Base-by-base conservation (phyloP, 2,113 vertebrate genomes). In the Prochilodus magdalenae region DNA sequence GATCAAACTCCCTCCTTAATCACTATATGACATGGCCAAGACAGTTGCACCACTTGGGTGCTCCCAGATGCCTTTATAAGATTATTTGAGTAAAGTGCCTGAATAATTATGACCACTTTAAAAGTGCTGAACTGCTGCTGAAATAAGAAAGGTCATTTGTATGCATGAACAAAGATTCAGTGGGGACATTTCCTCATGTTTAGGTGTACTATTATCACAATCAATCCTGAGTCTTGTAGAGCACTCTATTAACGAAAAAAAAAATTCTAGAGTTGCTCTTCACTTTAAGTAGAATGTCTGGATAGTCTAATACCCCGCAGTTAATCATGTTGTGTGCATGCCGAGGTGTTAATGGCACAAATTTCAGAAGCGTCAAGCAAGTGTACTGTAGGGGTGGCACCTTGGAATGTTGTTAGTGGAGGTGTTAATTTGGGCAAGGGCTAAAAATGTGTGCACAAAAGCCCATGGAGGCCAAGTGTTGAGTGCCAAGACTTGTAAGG, bases 341-440 rank as follows among this genome's bases (percentile, higher is more conserved):
- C 20, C 69, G 53, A 69, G 85, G 85, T 83, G 85, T 86, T 83
- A 86, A 84, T 84, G 26, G n/a, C 53, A 15, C 26, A 44, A 86
- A 47, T 63, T 44, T 77, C 75, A 70, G 55, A 70, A 81, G 74
- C 75, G 59, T 55, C 27, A 65, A 81, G 72, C 73, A 62, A 67
- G 71, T 81, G 40, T 62, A 70, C 76, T 22, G 22, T 24, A 75
- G 22, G 57, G 62, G 63, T 77, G 73, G 47, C 81, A 83, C 81
- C 49, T 67, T 59, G 49, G 73, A 36, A 49, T 53, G 49, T 55
- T 86, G 63, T 71, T 66, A 74, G 73, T 33, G 24, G 84, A 79
- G 76, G 78, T 86, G 85, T 83, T 86, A 86, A 86, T 83, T 72
- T 77, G 51, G 27, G 51, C 22, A 8, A 47, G 53, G 77, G 36